Percentiles rank a stretch among this genome's conserved stretches.
Conservation (phyloP, 2,888 invertebrate species). For the Conomelus anceps region DNA sequence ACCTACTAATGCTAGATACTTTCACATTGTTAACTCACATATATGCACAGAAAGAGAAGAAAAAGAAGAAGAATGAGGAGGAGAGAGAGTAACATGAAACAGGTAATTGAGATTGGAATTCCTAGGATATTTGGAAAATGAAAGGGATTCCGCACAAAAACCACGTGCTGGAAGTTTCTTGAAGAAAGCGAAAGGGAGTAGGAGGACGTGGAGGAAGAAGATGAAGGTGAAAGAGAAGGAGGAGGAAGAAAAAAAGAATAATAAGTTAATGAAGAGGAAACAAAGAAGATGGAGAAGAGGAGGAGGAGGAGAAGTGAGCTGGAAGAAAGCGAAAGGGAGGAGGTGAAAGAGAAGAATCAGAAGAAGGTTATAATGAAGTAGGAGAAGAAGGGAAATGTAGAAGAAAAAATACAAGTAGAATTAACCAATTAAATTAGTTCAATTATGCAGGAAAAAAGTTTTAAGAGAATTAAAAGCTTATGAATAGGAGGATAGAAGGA, state of each 20-base stretch:
- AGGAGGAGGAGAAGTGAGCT: neutral
- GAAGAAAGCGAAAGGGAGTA: neutral
- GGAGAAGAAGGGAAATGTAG: neutral
- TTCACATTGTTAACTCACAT: too few species aligned
- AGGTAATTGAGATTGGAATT: neutral
- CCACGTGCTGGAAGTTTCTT: neutral
- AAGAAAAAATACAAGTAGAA: too few species aligned
- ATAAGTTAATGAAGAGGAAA: too few species aligned
- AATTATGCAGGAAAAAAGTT: neutral
- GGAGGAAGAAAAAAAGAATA: too few species aligned
- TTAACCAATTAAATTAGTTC: neutral
- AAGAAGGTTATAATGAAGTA: neutral
- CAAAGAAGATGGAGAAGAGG: neutral
- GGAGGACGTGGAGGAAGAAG: too few species aligned
- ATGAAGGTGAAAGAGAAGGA: too few species aligned
- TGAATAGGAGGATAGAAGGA: neutral
- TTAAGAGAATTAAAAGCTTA: neutral
- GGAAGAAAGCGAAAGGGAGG: neutral
- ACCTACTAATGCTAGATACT: too few species aligned
- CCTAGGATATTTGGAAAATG: neutral
- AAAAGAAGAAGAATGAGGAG: too few species aligned
- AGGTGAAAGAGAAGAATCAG: neutral
- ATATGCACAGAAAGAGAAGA: too few species aligned
- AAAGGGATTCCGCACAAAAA: too few species aligned
- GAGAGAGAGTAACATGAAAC: too few species aligned